phyloP scores from a whole-genome alignment of 2,113 vertebrate species.

The Corvus cornix region DNA sequence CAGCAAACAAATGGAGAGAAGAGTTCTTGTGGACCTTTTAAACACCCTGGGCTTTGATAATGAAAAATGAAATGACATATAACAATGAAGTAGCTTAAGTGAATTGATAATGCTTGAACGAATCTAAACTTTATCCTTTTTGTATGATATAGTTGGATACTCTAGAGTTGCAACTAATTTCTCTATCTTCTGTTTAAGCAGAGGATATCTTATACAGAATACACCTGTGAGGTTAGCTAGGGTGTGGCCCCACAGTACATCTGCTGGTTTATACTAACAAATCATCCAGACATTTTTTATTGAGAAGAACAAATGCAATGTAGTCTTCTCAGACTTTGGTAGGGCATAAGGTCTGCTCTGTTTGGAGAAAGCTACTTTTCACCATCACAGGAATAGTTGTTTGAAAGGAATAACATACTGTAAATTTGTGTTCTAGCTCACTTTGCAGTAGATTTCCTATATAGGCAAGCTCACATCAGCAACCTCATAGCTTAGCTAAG shows the following conservation, averaged over 20 bases:
- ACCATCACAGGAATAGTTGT: neutral
- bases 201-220: neutral
- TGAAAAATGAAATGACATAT: neutral
- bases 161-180: neutral
- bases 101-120: neutral
- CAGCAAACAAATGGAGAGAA: conserved; percentile 32
- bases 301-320: neutral
- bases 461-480: neutral
- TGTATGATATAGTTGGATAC: neutral
- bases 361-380: neutral
- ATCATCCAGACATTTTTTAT: neutral
- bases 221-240: neutral
- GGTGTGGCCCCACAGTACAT: neutral
- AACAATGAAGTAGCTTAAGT: neutral
- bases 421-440: neutral
- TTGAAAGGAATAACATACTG: neutral
- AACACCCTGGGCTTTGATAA: neutral
- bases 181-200: neutral
- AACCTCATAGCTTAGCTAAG: neutral
- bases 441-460: neutral
- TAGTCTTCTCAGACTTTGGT: neutral
- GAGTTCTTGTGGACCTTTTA: conserved; percentile 1
- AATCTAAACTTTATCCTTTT: neutral
- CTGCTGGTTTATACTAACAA: neutral
- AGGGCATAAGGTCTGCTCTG: neutral